Evolutionary conservation across 1,140 invertebrate genomes (phyloP).

Genomic region (Diabrotica virgifera): DNA sequence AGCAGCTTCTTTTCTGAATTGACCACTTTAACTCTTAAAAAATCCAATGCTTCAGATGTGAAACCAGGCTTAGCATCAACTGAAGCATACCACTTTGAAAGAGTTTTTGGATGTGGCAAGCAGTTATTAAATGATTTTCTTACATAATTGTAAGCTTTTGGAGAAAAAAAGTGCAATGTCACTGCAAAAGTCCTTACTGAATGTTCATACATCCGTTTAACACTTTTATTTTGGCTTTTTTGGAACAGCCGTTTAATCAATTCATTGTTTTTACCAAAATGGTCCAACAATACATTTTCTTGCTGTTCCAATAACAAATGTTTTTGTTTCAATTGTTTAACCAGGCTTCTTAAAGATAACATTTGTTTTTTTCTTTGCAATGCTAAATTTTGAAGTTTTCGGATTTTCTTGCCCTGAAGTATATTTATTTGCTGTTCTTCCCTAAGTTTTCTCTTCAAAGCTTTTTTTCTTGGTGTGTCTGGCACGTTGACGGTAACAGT

Average conservation of each 20-base stretch:
- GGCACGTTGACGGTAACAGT: not conserved
- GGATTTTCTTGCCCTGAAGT: constrained; percentile 12
- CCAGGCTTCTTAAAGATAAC: too few relatives aligned
- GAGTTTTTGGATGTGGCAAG: constrained; percentile 46
- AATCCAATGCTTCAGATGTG: constrained; percentile 41
- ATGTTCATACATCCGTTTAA: constrained; percentile 21
- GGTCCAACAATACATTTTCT: constrained; percentile 11
- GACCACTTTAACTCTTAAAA: constrained; percentile 33
- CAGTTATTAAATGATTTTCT: constrained; percentile 42
- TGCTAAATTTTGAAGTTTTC: too few relatives aligned
- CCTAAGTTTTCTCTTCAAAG: constrained; percentile 7
- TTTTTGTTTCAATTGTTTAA: too few relatives aligned
- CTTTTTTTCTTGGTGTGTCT: constrained; percentile 12
- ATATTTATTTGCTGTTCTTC: constrained; percentile 7
- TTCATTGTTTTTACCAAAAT: constrained; percentile 20
- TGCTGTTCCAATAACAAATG: constrained; percentile 17
- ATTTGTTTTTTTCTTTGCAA: too few relatives aligned
- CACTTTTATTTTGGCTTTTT: constrained; percentile 13
- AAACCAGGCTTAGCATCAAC: constrained; percentile 46
- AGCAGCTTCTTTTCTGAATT: constrained; percentile 21
- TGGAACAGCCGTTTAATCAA: constrained; percentile 18
- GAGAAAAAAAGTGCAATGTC: constrained; percentile 47
- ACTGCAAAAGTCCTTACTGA: constrained; percentile 34
- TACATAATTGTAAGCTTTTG: constrained; percentile 47
- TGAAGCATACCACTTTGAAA: constrained; percentile 45